phyloP scores from a whole-genome alignment of 2,113 vertebrate genomes.

The Bubalus kerabau region DNA sequence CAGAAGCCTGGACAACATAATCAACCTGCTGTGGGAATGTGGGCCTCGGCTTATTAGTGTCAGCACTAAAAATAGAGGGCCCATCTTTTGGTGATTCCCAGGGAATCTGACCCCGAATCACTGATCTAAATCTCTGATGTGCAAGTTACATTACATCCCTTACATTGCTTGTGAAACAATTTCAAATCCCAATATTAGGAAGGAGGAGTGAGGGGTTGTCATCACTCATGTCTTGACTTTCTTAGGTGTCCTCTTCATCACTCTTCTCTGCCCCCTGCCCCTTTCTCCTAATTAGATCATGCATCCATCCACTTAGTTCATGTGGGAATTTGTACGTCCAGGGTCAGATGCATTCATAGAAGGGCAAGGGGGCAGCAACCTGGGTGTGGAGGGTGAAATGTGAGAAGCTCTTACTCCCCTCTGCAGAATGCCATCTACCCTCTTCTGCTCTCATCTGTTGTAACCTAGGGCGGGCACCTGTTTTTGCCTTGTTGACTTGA shows the following conservation, averaged over 20 bases:
- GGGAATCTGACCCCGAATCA: neutral
- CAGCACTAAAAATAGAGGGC: neutral
- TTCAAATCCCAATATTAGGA: neutral
- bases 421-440: neutral
- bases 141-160: neutral
- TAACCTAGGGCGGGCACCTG: neutral
- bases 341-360: neutral
- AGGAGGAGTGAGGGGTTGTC: neutral
- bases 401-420: neutral
- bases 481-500: neutral
- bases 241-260: neutral
- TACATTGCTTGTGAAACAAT: neutral
- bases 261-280: neutral
- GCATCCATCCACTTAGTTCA: neutral
- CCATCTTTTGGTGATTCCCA: neutral
- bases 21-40: too few species aligned
- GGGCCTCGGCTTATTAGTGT: neutral
- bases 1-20: neutral
- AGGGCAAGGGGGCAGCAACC: neutral
- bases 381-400: neutral
- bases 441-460: neutral
- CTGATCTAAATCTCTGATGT: neutral
- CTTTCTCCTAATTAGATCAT: neutral
- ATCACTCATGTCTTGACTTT: neutral
- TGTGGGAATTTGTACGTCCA: neutral